Percentiles rank a stretch among this genome's conserved stretches.
Conservation (phyloP, 2,888 invertebrate genomes). For the Papilio demoleus region DNA sequence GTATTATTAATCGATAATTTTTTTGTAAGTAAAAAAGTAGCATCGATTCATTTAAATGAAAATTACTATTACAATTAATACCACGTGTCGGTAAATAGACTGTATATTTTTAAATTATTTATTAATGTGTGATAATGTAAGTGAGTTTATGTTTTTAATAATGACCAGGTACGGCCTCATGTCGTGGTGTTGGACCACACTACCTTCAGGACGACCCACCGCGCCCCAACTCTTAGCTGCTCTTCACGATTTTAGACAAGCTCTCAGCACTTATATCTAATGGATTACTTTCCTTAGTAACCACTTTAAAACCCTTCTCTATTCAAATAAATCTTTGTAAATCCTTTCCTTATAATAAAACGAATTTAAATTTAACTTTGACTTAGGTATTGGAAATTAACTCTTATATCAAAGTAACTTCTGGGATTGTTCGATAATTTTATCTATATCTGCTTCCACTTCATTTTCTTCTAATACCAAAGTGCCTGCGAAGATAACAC, state of each 20-base stretch:
- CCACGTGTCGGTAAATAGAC: slow-evolving; percentile 22
- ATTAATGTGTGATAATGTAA: slow-evolving; percentile 40
- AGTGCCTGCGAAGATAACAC: slow-evolving; percentile 49
- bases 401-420: slow-evolving; percentile 2
- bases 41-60: too few relatives aligned
- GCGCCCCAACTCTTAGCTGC: slow-evolving; percentile 88
- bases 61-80: not conserved
- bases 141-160: slow-evolving; percentile 18
- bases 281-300: slow-evolving; percentile 29
- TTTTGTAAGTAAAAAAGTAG: too few relatives aligned
- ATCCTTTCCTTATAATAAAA: slow-evolving; percentile 9
- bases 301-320: slow-evolving; percentile 21
- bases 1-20: too few relatives aligned
- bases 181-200: slow-evolving; percentile 89
- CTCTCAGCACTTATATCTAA: slow-evolving; percentile 87
- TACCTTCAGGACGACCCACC: slow-evolving; percentile 86
- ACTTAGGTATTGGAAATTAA: slow-evolving; percentile 29
- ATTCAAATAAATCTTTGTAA: slow-evolving; percentile 27
- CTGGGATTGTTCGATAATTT: not conserved
- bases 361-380: slow-evolving; percentile 4
- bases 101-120: slow-evolving; percentile 41
- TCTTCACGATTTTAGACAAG: slow-evolving; percentile 88
- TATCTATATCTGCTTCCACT: slow-evolving; percentile 44
- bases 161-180: slow-evolving; percentile 86
- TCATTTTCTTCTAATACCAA: slow-evolving; percentile 56